Evolutionary conservation across 2,888 invertebrate species (phyloP).

Genomic region (Dichetophora obliterata): DNA sequence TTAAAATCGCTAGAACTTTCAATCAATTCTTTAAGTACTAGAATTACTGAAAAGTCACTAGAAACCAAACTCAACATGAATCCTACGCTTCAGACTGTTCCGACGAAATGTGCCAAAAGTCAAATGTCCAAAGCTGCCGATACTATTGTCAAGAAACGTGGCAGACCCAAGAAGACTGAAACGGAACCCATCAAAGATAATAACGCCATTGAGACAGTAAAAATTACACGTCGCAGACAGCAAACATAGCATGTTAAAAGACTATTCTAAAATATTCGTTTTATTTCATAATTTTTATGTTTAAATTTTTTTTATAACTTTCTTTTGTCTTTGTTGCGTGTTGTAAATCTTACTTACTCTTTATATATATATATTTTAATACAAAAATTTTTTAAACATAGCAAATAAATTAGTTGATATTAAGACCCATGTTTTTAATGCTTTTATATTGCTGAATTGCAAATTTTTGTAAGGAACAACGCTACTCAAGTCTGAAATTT

Average conservation of each 20-base stretch:
- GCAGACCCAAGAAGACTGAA: conserved; percentile 16
- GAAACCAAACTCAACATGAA: not conserved
- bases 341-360: not conserved
- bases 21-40: not conserved
- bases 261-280: not conserved
- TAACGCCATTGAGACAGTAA: not conserved
- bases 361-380: not conserved
- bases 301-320: not conserved
- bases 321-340: not conserved
- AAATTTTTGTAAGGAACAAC: too few species aligned
- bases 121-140: not conserved
- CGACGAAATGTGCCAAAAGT: not conserved
- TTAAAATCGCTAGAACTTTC: not conserved
- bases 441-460: too few species aligned
- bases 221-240: not conserved
- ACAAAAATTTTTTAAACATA: not conserved
- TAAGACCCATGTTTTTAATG: too few species aligned
- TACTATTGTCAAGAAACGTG: not conserved
- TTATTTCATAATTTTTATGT: not conserved
- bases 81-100: not conserved
- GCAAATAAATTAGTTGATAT: too few species aligned
- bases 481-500: too few species aligned
- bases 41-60: not conserved
- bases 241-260: not conserved
- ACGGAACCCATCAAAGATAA: not conserved